A percentile compares a stretch with the other conserved stretches of the same genome.
phyloP scores from a whole-genome alignment of 2,113 vertebrate species.

The Calyptommatus sinebrachiatus region DNA sequence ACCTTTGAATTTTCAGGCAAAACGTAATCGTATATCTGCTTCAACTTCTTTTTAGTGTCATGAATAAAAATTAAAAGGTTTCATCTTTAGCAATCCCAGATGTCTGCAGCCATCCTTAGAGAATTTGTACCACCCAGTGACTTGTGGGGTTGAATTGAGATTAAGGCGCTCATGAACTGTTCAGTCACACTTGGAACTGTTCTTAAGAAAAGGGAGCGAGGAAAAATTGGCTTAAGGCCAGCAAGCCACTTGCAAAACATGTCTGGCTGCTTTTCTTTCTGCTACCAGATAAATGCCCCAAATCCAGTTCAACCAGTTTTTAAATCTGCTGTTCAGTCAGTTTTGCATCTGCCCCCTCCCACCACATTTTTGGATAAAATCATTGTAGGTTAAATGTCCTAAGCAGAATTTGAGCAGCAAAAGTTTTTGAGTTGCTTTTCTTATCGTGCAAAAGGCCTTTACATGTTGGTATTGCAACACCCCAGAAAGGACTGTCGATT shows the following conservation, averaged over 20 bases:
- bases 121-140: neutral
- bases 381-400: constrained; percentile 17
- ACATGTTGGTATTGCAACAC: neutral
- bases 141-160: constrained; percentile 14
- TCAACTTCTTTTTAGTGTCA: too few species aligned
- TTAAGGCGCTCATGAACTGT: neutral
- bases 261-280: constrained; percentile 43
- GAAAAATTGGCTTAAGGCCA: constrained; percentile 51
- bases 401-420: neutral
- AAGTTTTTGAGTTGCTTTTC: neutral
- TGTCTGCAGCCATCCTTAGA: constrained; percentile 35
- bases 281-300: constrained; percentile 43
- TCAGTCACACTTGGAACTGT: constrained; percentile 42
- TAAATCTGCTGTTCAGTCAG: constrained; percentile 39
- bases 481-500: neutral
- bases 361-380: constrained; percentile 22
- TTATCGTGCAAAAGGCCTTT: neutral
- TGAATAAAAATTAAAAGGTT: too few species aligned
- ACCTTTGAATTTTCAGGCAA: too few species aligned
- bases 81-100: neutral
- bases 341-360: neutral
- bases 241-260: constrained; percentile 48
- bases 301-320: constrained; percentile 64
- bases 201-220: constrained; percentile 37
- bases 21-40: too few species aligned